Evolutionary conservation across 35 echinoderm and acorn worm genomes (phyloP), one percentile per base, ranked within the genome.

Genomic region (Lytechinus pictus): DNA sequence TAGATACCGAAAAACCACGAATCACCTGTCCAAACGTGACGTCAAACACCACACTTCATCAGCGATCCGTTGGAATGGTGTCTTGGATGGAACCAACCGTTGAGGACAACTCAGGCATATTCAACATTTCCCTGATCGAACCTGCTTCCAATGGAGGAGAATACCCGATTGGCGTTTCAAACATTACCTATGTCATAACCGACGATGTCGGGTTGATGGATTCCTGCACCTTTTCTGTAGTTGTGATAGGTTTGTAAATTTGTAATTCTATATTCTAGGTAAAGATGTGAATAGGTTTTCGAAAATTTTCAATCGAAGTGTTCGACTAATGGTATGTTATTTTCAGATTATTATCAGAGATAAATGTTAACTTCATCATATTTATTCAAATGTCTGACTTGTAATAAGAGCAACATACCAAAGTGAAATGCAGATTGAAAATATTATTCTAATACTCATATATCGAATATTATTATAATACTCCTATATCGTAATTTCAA

Each of bases 1-100:
- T 79, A 79, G 66, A 79, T 79, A 79, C 66, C 14, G 66, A 79
- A 24, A 79, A 16, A 79, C 66, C 66, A 24, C 66, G 66, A 7
- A 79, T 79, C 66, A 79, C 66, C 6, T 79, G 66, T 79, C 66
- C 66, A 24, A 79, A 79, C 66, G n/a, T 79, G 66, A 79, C 66
- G 19, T 79, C 66, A 79, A 79, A 79, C 21, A 24, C 66, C 27
- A 90, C 88, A 7, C 16, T 14, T 29, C n/a, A 9, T 90, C 0
- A 9, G 44, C 8, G 28, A 52, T 90, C 88, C 7, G 16, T 54
- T n/a, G 88, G 29, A 54, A 27, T 90, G 52, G 88, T 90, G 13
- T 1, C 88, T 90, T 90, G 88, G 88, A 90, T 54, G 28, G 29
- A 90, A 54, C 88, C 88, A 90, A 90, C 88, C 3, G 88, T 90